Base-by-base conservation (phyloP, 2,113 vertebrate species). In the Centrocercus urophasianus region DNA sequence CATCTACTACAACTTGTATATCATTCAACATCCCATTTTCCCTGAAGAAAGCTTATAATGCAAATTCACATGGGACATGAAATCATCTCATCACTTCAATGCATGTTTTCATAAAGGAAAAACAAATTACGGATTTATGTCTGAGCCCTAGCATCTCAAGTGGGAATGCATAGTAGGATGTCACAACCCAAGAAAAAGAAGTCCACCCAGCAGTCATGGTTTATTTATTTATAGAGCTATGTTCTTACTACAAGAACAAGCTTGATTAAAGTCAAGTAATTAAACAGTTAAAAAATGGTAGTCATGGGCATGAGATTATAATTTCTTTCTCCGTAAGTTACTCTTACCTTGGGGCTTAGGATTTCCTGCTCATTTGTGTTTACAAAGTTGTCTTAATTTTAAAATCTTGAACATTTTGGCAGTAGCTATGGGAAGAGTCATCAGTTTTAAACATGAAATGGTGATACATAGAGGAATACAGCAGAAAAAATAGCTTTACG, bases 31-130 rank as follows among this genome's bases (percentile, higher is more conserved):
- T 50, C 16, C 17, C 24, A 34, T 69, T 67, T 69, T 72, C 83
- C 89, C 81, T 45, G 19, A 45, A 89, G 83, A 61, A 92, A 70
- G 4, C 14, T 69, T 84, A 40, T 48, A 73, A 84, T 28, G 12
- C 25, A n/a, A 86, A 82, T 89, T 78, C 70, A 89, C 1, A 0
- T 87, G 87, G 61, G 38, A 85, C 8, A 72, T 40, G 8, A 89
- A 91, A 89, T 90, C 42, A 93, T 82, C 43, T 38, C 75, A 83
- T 94, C 65, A 43, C 40, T 83, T 87, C 21, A 94, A 86, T 40
- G 25, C 10, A 34, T 72, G 40, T 27, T 77, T 86, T 75, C 61
- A 71, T 52, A 59, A 54, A 83, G 40, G 19, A 65, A 30, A 95
- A 91, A 70, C 21, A 86, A 66, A 88, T 66, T 22, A 36, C 24